These are phyloP conservation scores for Esperia sulphurella DNA, from an alignment of 2,888 invertebrate genomes.

Conservation along the genomic window DNA sequence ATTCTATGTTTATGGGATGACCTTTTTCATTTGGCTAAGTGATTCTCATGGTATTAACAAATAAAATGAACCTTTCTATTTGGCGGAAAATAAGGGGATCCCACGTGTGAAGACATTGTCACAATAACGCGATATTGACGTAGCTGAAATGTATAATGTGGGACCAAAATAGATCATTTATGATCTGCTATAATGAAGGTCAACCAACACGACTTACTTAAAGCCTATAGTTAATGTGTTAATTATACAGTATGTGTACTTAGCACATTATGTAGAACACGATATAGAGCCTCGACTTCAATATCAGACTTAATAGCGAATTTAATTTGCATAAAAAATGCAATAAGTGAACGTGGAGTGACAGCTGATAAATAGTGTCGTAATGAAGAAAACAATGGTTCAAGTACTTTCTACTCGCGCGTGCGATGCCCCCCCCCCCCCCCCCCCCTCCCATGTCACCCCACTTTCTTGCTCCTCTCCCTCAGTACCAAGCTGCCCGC, in stretches of 20 bases:
- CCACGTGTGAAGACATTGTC: no score
- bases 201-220: background rate
- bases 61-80: background rate
- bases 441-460: conserved; percentile 20
- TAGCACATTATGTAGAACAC: conserved; percentile 9
- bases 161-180: background rate
- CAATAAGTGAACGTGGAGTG: conserved; percentile 50
- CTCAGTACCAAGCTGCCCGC: conserved; percentile 42
- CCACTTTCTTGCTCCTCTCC: conserved; percentile 22
- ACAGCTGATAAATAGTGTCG: conserved; percentile 67
- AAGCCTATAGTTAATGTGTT: conserved; percentile 11
- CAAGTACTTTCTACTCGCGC: conserved; percentile 65
- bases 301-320: conserved; percentile 21
- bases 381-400: conserved; percentile 71
- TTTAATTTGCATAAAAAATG: conserved; percentile 58
- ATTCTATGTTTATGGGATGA: conserved; percentile 34
- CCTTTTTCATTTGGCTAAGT: conserved; percentile 40
- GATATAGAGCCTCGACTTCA: conserved; percentile 20
- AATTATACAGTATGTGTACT: conserved; percentile 10
- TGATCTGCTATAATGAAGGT: background rate
- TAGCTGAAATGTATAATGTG: no score
- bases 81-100: background rate
- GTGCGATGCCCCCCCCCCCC: conserved; percentile 36
- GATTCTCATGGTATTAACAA: conserved; percentile 41
- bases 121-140: no score